Base-by-base conservation (phyloP, 2,113 vertebrate genomes). In the Larimichthys polyactis region DNA sequence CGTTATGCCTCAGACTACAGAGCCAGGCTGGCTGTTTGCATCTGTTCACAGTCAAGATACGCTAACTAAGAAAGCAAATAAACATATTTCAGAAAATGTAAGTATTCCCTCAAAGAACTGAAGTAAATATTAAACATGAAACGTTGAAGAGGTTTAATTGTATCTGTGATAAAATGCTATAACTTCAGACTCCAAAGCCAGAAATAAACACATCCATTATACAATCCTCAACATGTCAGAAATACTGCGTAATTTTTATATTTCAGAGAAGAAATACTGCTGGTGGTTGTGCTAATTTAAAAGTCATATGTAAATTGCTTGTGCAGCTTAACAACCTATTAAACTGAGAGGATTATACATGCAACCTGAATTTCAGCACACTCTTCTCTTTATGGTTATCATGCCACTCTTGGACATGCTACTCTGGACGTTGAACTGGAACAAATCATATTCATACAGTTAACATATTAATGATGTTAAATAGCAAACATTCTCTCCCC, bases 391-490 rank as follows among this genome's bases (percentile, higher is more conserved):
- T 68, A 65, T 60, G 72, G 60, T 89, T 85, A 86, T 90, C 86
- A 67, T 83, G 85, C 81, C 72, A 85, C 85, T 88, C 82, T 81
- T 77, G 82, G 90, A 94, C 90, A 87, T 87, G 76, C 81, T 75
- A 85, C 54, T 89, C 85, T 80, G 88, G 87, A 94, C 84, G 69
- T 3, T 86, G 81, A 90, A 90, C 83, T 79, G 87, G 87, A 94
- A 92, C 89, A 90, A 94, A 94, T 92, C 83, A 82, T 77, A 88
- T 90, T 91, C 90, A 86, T 88, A 88, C 81, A 91, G 91, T 92
- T 91, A 91, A 88, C 91, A 93, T 92, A 91, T 90, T 94, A 94
- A 93, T 92, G 82, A 92, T 77, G 88, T 88, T 87, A 92, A 91
- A 91, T 91, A 91, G 93, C 85, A 85, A 84, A 83, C 86, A 11